These are phyloP conservation scores for Albula goreensis DNA, from an alignment of 2,113 vertebrate species.

Conservation along the genomic window DNA sequence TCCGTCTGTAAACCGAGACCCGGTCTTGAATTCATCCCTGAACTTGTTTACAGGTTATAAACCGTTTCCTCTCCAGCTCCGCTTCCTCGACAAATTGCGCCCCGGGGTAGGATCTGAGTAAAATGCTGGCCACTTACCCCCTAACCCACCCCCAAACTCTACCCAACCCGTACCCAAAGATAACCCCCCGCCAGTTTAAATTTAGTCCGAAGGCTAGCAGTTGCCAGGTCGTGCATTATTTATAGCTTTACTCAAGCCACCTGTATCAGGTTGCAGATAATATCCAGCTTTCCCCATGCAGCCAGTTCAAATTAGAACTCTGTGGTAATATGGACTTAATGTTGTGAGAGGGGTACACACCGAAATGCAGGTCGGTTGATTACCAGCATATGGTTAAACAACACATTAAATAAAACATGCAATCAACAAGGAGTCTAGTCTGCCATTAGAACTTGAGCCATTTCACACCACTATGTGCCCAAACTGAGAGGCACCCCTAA, in stretches of 20 bases:
- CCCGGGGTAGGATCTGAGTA: conserved; percentile 37
- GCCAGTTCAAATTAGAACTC: conserved; percentile 40
- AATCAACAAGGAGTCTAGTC: conserved; percentile 16
- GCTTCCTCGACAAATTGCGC: conserved; percentile 27
- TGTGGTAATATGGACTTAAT: conserved; percentile 33
- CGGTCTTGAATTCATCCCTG: conserved; percentile 30
- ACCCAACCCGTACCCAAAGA: conserved; percentile 61
- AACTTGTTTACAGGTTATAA: conserved; percentile 53
- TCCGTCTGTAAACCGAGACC: conserved; percentile 15
- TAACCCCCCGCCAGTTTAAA: conserved; percentile 53
- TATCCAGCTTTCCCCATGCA: conserved; percentile 40
- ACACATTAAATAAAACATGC: conserved; percentile 35
- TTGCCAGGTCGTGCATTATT: conserved; percentile 67
- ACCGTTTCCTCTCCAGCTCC: conserved; percentile 49
- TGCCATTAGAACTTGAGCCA: not conserved
- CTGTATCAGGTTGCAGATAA: conserved; percentile 61
- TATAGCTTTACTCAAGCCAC: conserved; percentile 72
- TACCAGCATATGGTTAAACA: conserved; percentile 26
- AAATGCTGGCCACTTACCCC: conserved; percentile 41
- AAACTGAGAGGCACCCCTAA: not conserved
- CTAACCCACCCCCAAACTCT: conserved; percentile 25
- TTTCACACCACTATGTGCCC: not conserved
- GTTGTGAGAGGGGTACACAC: conserved; percentile 43
- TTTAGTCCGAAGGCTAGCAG: conserved; percentile 57
- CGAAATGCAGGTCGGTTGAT: conserved; percentile 28